A percentile compares a stretch with the other conserved stretches of the same genome.
phyloP scores from a whole-genome alignment of 1,140 invertebrate genomes.

The Halyomorpha halys region DNA sequence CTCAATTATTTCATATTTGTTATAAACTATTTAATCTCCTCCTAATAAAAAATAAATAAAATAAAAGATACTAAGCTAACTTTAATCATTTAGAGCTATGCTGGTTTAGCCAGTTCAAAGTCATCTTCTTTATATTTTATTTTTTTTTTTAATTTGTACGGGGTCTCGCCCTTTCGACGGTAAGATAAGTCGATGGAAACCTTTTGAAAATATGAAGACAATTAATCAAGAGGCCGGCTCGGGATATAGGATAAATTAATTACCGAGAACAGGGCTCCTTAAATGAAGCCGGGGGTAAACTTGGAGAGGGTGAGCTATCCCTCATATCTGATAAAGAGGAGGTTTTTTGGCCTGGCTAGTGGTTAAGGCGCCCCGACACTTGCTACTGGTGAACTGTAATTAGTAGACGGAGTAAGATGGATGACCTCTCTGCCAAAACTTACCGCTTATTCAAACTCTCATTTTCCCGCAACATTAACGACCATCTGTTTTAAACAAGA shows the following conservation, averaged over 20 bases:
- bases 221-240: too few relatives aligned
- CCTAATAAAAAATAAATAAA: too few relatives aligned
- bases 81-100: too few relatives aligned
- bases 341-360: background rate
- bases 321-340: constrained; percentile 15
- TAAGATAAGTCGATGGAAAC: too few relatives aligned
- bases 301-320: background rate
- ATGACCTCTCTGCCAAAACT: constrained; percentile 14
- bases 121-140: too few relatives aligned
- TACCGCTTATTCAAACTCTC: constrained; percentile 18
- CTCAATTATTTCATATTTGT: too few relatives aligned
- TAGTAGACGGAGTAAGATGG: constrained; percentile 10
- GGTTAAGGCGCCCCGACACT: constrained; percentile 10
- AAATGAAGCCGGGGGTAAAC: constrained; percentile 10
- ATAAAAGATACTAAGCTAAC: too few relatives aligned
- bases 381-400: background rate
- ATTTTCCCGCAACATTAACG: constrained; percentile 18
- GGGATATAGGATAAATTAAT: constrained; percentile 1
- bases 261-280: background rate
- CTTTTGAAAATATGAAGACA: too few relatives aligned
- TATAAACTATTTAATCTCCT: too few relatives aligned
- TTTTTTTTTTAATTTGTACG: too few relatives aligned
- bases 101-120: too few relatives aligned
- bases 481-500: constrained; percentile 17
- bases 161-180: too few relatives aligned